Conservation (phyloP, 2,797 vertebrate species). For the Enteromius viviparus region DNA sequence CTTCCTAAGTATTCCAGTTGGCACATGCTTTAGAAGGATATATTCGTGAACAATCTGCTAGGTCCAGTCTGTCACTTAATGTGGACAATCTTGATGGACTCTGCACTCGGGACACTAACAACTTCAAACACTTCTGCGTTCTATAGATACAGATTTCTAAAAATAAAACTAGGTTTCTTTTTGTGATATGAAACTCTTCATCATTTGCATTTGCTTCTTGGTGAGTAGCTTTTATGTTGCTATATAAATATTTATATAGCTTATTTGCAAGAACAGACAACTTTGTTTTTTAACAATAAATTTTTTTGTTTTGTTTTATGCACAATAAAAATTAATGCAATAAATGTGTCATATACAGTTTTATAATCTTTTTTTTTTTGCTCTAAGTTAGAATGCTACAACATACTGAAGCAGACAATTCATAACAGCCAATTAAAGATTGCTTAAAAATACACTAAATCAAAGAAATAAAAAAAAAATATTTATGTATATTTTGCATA, state of each 20-base stretch:
- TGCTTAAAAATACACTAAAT: background rate
- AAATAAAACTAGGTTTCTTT: background rate
- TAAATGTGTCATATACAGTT: no score
- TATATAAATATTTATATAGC: no score
- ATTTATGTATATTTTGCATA: no score
- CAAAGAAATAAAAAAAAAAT: background rate
- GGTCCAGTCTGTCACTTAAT: background rate
- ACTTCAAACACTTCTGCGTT: background rate
- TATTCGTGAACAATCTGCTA: no score
- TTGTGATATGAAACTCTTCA: background rate
- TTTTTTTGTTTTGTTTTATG: no score
- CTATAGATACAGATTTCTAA: background rate
- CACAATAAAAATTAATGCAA: no score
- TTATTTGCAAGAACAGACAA: no score
- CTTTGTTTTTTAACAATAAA: no score
- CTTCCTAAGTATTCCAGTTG: no score
- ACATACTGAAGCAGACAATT: background rate
- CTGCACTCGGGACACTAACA: conserved; percentile 68
- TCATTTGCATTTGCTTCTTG: background rate
- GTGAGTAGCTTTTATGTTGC: no score
- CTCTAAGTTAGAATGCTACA: background rate
- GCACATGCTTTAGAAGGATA: no score
- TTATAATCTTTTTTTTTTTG: no score
- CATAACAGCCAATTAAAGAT: background rate
- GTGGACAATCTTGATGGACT: conserved; percentile 58